These are phyloP conservation scores for Tragelaphus strepsiceros DNA, from an alignment of 2,113 vertebrate species.

Conservation along the genomic window DNA sequence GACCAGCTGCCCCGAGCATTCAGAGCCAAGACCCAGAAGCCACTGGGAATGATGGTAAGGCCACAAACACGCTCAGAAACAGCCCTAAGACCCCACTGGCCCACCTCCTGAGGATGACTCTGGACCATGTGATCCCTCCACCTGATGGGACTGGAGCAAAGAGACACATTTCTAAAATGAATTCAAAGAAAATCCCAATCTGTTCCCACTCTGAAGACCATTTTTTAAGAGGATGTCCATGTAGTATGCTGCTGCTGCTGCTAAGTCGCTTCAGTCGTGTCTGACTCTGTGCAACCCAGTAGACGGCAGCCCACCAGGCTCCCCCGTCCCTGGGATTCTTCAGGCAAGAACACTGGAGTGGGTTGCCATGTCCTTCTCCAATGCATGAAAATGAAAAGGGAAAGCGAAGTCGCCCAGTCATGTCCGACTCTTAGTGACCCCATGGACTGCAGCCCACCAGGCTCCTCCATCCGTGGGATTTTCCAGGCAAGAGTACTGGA, in stretches of 20 bases:
- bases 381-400: too few relatives aligned
- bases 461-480: too few relatives aligned
- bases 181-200: neutral
- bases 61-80: neutral
- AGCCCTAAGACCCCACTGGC: neutral
- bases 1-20: neutral
- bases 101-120: neutral
- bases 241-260: neutral
- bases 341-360: neutral
- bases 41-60: neutral
- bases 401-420: neutral
- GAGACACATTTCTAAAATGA: neutral
- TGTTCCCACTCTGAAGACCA: neutral
- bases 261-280: neutral
- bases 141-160: neutral
- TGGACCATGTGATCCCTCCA: neutral
- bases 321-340: neutral
- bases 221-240: neutral
- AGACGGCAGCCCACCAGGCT: neutral
- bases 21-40: neutral
- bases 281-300: rapidly evolving
- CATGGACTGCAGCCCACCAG: too few relatives aligned
- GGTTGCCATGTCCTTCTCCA: too few relatives aligned
- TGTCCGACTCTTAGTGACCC: too few relatives aligned
- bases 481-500: neutral